Percentiles rank a stretch among this genome's conserved stretches.
These are phyloP conservation scores for Pristionchus arcanus DNA, from an alignment of 2,888 invertebrate species.

Conservation along the genomic window DNA sequence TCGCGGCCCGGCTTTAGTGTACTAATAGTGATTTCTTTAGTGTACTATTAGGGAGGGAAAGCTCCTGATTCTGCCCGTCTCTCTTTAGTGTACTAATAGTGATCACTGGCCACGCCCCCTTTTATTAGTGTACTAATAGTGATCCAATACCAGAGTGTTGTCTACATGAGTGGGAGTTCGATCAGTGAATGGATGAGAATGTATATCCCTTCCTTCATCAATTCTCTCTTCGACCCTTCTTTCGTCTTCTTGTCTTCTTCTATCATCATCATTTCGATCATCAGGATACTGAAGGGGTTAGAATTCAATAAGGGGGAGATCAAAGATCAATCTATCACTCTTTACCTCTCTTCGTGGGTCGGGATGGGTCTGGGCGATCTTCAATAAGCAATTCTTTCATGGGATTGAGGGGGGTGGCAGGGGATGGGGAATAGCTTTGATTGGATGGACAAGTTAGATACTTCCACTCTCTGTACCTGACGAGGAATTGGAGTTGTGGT, in stretches of 20 bases:
- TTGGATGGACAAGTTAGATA: conserved; percentile 21
- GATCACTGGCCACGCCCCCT: too few species aligned
- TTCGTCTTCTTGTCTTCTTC: conserved; percentile 13
- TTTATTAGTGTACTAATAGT: too few species aligned
- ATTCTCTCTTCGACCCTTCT: conserved; percentile 18
- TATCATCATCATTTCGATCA: conserved; percentile 27
- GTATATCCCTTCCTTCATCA: not conserved
- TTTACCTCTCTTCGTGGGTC: conserved; percentile 28
- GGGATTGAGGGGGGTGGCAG: not conserved
- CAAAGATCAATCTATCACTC: conserved; percentile 36
- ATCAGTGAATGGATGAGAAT: not conserved
- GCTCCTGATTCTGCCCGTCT: too few species aligned
- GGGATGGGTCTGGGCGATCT: not conserved
- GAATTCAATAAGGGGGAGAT: not conserved
- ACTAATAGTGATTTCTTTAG: too few species aligned
- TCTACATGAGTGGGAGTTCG: not conserved
- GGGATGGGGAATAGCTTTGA: not conserved
- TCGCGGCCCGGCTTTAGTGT: too few species aligned
- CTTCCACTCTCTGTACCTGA: conserved; percentile 24
- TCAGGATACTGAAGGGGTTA: conserved; percentile 37
- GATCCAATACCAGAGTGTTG: too few species aligned
- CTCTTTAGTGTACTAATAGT: too few species aligned
- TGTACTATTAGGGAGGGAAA: too few species aligned
- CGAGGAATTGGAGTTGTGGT: not conserved
- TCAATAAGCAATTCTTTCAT: not conserved